phyloP scores from a whole-genome alignment of 2,113 vertebrate genomes.

The Noturus placidus region DNA sequence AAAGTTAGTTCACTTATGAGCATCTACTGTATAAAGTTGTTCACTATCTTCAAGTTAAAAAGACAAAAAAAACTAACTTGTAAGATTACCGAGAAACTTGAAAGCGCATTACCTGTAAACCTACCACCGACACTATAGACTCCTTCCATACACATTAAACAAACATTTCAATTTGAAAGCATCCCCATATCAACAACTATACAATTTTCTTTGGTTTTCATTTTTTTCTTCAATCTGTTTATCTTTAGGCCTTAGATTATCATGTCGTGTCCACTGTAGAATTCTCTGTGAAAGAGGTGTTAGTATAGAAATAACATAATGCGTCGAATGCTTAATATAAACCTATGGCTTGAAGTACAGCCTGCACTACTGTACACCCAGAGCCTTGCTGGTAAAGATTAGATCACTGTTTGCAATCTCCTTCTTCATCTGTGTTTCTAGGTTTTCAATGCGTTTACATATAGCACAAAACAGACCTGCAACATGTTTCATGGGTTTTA shows the following conservation, averaged over 20 bases:
- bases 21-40: neutral
- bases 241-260: neutral
- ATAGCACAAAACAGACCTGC: neutral
- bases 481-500: constrained; percentile 17
- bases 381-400: neutral
- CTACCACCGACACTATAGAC: neutral
- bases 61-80: neutral
- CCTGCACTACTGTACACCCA: neutral
- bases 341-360: neutral
- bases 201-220: neutral
- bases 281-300: neutral
- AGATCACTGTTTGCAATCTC: neutral
- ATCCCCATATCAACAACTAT: neutral
- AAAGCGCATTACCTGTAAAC: neutral
- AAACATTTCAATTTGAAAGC: neutral
- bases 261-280: neutral
- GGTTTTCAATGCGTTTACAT: neutral
- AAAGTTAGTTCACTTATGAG: neutral
- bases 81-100: no score
- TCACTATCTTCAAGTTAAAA: neutral
- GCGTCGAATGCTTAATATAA: neutral
- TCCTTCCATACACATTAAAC: neutral
- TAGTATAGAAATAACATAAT: constrained; percentile 5
- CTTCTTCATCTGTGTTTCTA: constrained; percentile 11
- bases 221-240: no score